Percentiles rank a stretch among this genome's conserved stretches.
phyloP scores from a whole-genome alignment of 2,797 vertebrate species.

The Craterocephalus amniculus region DNA sequence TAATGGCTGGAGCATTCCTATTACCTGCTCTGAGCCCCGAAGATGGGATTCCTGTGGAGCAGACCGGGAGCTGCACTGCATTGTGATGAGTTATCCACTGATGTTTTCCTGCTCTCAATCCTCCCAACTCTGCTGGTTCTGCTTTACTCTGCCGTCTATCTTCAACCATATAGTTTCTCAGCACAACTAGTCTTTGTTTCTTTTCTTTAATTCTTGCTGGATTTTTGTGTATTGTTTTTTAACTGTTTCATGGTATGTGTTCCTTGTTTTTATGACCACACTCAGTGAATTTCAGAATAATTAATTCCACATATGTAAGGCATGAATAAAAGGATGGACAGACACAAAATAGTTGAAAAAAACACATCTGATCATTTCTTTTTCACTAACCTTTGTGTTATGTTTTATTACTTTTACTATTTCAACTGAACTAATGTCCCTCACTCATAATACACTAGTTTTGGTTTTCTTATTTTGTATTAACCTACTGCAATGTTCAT shows the following conservation, averaged over 20 bases:
- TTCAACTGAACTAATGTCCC: no score
- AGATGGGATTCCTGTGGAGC: constrained; percentile 84
- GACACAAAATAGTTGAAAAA: neutral
- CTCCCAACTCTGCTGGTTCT: constrained; percentile 77
- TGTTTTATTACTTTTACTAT: no score
- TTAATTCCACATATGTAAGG: neutral
- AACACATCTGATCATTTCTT: no score
- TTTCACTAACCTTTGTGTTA: no score
- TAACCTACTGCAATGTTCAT: no score
- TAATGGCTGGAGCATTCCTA: constrained; percentile 84
- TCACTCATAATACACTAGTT: no score
- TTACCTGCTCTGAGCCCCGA: constrained; percentile 84
- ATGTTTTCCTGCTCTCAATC: constrained; percentile 78
- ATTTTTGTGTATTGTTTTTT: constrained; percentile 22
- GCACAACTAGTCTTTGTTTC: constrained; percentile 43
- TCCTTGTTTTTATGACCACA: constrained; percentile 2
- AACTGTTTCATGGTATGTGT: constrained; percentile 19
- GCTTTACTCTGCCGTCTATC: constrained; percentile 66
- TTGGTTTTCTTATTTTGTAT: no score
- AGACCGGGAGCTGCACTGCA: constrained; percentile 78
- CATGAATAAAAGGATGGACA: constrained; percentile 4
- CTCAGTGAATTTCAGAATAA: neutral
- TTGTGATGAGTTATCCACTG: constrained; percentile 84
- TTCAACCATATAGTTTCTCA: constrained; percentile 53
- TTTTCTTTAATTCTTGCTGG: constrained; percentile 38